These are phyloP conservation scores for Drosophila neoperkinsi DNA, from an alignment of 2,888 invertebrate species.

Conservation along the genomic window DNA sequence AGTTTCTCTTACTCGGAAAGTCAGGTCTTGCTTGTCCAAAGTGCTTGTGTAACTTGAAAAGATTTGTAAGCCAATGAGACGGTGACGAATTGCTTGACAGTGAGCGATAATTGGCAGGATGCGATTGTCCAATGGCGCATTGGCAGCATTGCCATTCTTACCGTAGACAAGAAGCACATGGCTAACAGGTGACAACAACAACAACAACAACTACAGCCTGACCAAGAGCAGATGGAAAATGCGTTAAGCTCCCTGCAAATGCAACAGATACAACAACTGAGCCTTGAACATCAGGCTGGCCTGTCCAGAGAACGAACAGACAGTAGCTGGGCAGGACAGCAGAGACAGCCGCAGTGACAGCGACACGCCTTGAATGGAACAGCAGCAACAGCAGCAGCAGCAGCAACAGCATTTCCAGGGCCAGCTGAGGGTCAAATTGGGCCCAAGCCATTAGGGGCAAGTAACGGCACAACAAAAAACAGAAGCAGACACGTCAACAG, in stretches of 20 bases:
- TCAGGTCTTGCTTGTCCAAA: not conserved
- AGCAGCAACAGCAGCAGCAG: not conserved
- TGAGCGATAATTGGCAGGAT: constrained; percentile 18
- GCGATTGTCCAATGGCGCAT: constrained; percentile 36
- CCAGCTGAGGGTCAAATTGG: not conserved
- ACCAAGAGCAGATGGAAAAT: constrained; percentile 27
- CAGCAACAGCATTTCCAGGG: not conserved
- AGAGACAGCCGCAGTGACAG: not conserved
- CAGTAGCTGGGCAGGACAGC: constrained; percentile 28
- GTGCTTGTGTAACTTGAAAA: not conserved
- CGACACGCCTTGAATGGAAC: constrained; percentile 7
- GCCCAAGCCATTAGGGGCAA: constrained; percentile 35
- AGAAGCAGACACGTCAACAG: constrained; percentile 31
- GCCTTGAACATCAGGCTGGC: constrained; percentile 3
- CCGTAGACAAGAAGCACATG: not conserved
- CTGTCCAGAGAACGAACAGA: constrained; percentile 3
- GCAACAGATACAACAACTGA: constrained; percentile 54
- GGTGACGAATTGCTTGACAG: constrained; percentile 35
- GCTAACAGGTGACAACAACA: constrained; percentile 15
- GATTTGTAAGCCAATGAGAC: not conserved
- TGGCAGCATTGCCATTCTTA: not conserved
- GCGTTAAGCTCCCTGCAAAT: constrained; percentile 51
- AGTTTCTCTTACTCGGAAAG: not conserved
- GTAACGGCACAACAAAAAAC: constrained; percentile 18
- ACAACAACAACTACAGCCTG: constrained; percentile 14